These are phyloP conservation scores for Pyrrhosoma nymphula DNA, from an alignment of 2,888 invertebrate species.

Conservation along the genomic window DNA sequence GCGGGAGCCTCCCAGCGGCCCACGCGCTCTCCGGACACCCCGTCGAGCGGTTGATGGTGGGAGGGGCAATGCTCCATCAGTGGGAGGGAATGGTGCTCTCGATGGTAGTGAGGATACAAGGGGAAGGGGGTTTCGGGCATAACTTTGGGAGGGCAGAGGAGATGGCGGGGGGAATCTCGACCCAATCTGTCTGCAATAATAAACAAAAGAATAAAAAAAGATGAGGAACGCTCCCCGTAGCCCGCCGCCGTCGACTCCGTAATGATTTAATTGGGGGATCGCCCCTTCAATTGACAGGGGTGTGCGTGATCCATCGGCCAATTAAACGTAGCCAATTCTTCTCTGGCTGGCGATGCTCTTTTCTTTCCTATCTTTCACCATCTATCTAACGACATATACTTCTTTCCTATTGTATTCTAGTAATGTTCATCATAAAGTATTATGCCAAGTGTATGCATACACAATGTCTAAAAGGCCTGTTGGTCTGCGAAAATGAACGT, in stretches of 20 bases:
- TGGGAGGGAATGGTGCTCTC: neutral
- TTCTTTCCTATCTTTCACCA: neutral
- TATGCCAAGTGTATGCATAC: too few species aligned
- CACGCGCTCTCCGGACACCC: neutral
- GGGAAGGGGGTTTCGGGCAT: neutral
- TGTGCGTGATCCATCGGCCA: neutral
- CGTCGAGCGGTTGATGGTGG: neutral
- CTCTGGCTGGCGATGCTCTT: neutral
- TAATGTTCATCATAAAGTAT: too few species aligned
- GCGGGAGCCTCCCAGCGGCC: neutral
- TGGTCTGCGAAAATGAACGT: too few species aligned
- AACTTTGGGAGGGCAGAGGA: neutral
- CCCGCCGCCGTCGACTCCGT: neutral
- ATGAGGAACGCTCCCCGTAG: neutral
- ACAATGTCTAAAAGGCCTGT: too few species aligned
- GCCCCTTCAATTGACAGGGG: neutral
- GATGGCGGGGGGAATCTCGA: neutral
- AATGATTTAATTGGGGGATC: conserved; percentile 1
- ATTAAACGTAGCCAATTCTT: neutral
- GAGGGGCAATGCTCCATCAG: neutral
- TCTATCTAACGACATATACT: too few species aligned
- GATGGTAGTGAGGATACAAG: neutral
- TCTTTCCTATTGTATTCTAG: too few species aligned
- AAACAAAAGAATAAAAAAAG: neutral
- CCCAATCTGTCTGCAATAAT: neutral